phyloP scores from a whole-genome alignment of 2,797 vertebrate genomes.

The Linurgus olivaceus region DNA sequence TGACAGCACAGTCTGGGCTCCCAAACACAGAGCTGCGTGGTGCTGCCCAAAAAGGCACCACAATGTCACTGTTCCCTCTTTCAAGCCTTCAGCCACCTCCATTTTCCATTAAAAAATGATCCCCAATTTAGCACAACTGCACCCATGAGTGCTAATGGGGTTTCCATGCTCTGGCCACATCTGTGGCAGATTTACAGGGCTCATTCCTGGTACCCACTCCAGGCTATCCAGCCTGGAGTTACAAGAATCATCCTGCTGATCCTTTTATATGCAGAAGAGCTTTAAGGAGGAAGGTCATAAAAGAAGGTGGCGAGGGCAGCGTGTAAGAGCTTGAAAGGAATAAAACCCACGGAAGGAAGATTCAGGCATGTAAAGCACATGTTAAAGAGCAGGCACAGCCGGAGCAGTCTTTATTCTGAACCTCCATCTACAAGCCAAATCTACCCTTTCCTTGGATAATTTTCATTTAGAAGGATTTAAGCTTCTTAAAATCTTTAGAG shows the following conservation, averaged over 20 bases:
- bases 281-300: conserved; percentile 38
- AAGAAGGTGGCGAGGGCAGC: conserved; percentile 34
- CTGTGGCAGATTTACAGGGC: background rate
- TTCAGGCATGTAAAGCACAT: conserved; percentile 40
- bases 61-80: background rate
- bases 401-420: conserved; percentile 45
- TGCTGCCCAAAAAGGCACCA: background rate
- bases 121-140: background rate
- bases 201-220: background rate
- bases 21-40: background rate
- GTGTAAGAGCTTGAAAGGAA: conserved; percentile 40
- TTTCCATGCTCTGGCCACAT: background rate
- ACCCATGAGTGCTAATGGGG: background rate
- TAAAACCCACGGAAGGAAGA: conserved; percentile 59
- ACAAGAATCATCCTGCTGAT: conserved; percentile 36
- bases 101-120: background rate
- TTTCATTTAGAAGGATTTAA: conserved; percentile 72
- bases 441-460: conserved; percentile 64
- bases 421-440: conserved; percentile 69
- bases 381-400: conserved; percentile 55
- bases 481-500: conserved; percentile 64
- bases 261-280: conserved; percentile 45
- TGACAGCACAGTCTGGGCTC: background rate
- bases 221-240: background rate
- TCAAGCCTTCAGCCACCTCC: background rate